Evolutionary conservation across 2,113 vertebrate species (phyloP).

Genomic region (Xenopus laevis): DNA sequence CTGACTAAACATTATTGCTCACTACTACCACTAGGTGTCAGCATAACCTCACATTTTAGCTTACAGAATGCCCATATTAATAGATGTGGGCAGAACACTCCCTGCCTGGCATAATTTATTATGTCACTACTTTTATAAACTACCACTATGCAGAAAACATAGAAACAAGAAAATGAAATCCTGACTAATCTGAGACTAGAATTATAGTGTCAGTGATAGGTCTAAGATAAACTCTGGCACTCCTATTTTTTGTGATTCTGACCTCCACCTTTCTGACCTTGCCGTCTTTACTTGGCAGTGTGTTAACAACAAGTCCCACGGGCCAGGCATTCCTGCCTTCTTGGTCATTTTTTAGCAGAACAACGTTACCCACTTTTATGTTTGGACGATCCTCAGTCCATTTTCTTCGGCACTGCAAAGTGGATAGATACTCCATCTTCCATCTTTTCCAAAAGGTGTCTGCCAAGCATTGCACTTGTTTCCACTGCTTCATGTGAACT

Average conservation of each 20-base stretch:
- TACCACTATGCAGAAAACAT: no score
- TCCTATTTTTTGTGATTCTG: neutral
- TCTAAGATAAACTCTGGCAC: neutral
- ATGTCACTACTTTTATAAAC: no score
- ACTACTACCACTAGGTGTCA: no score
- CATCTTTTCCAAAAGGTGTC: neutral
- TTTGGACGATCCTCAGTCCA: neutral
- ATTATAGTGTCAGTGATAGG: no score
- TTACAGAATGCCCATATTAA: no score
- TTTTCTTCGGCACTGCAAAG: neutral
- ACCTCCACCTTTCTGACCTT: neutral
- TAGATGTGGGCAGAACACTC: no score
- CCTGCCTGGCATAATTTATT: no score
- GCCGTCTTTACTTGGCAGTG: neutral
- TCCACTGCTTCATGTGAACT: neutral
- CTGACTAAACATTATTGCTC: no score
- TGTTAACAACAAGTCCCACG: neutral
- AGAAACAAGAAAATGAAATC: no score
- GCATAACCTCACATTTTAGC: no score
- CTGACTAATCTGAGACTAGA: no score
- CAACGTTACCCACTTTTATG: neutral
- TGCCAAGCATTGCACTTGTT: neutral
- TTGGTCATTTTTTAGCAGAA: constrained; percentile 5
- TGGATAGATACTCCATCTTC: neutral
- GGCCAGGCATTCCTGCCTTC: neutral